Conservation (phyloP, 1,140 invertebrate species). For the Amyelois transitella region DNA sequence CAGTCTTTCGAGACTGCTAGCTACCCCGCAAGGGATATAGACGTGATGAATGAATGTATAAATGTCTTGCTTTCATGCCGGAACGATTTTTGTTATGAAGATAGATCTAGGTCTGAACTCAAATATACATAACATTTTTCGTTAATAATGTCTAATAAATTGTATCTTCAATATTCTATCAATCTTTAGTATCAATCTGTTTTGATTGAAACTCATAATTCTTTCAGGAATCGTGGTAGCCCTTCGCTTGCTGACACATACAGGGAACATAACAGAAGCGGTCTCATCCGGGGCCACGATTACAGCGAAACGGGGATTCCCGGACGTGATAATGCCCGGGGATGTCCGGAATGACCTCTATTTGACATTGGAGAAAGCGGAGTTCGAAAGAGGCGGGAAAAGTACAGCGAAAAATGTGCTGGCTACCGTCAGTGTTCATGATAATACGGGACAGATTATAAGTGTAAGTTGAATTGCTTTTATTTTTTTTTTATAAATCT, state of each 20-base stretch:
- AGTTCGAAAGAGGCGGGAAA: conserved; percentile 96
- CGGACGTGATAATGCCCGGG: conserved; percentile 97
- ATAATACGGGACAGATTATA: conserved; percentile 84
- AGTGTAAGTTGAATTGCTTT: conserved; percentile 71
- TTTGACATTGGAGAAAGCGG: conserved; percentile 87
- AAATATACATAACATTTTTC: no score
- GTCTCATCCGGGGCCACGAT: conserved; percentile 81
- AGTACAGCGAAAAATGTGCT: conserved; percentile 96
- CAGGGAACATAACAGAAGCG: conserved; percentile 56
- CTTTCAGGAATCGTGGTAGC: conserved; percentile 67
- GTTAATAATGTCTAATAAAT: no score
- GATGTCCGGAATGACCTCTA: conserved; percentile 97
- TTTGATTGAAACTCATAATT: no score
- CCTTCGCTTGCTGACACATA: conserved; percentile 48
- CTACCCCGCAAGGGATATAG: no score
- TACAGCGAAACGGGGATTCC: conserved; percentile 92
- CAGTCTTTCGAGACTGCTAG: no score
- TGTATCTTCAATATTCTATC: background rate
- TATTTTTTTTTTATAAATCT: background rate
- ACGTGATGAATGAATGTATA: no score
- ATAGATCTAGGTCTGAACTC: no score
- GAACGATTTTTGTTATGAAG: no score
- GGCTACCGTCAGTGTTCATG: conserved; percentile 86
- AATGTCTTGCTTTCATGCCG: no score
- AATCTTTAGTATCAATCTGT: no score